phyloP scores from a whole-genome alignment of 2,797 vertebrate species.

The Onychomys torridus region DNA sequence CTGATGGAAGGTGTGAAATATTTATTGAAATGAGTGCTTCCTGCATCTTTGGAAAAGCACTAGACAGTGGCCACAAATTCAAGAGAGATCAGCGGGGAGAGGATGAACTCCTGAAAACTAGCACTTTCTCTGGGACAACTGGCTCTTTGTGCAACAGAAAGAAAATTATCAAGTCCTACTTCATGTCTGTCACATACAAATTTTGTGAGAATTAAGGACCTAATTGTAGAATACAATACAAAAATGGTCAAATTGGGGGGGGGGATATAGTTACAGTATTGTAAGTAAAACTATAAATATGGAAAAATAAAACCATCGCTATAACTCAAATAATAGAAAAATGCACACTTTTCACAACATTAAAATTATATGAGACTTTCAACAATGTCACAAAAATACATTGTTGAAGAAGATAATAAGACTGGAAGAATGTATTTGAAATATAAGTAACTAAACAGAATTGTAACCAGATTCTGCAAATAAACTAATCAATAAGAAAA shows the following conservation, averaged over 20 bases:
- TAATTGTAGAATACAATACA: not conserved
- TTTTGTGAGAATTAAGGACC: not conserved
- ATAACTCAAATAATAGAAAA: slow-evolving; percentile 9
- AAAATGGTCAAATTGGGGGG: slow-evolving; percentile 25
- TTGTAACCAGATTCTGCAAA: not conserved
- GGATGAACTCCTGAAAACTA: not conserved
- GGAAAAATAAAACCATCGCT: not conserved
- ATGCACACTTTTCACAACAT: not conserved
- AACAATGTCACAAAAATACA: not conserved
- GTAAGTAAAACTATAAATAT: not conserved
- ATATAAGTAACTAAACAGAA: slow-evolving; percentile 35
- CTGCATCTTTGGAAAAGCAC: not conserved
- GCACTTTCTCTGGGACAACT: not conserved
- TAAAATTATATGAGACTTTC: not conserved
- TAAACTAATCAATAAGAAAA: not conserved
- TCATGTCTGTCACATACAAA: not conserved
- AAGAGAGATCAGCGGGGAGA: not conserved
- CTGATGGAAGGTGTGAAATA: slow-evolving; percentile 39
- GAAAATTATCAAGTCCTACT: not conserved
- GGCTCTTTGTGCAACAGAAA: not conserved
- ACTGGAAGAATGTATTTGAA: slow-evolving; percentile 44
- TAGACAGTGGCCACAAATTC: not conserved
- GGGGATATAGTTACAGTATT: not conserved
- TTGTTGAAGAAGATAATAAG: not conserved
- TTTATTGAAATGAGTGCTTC: slow-evolving; percentile 53